Evolutionary conservation across 2,113 vertebrate genomes (phyloP).

Genomic region (Atrichornis clamosus): DNA sequence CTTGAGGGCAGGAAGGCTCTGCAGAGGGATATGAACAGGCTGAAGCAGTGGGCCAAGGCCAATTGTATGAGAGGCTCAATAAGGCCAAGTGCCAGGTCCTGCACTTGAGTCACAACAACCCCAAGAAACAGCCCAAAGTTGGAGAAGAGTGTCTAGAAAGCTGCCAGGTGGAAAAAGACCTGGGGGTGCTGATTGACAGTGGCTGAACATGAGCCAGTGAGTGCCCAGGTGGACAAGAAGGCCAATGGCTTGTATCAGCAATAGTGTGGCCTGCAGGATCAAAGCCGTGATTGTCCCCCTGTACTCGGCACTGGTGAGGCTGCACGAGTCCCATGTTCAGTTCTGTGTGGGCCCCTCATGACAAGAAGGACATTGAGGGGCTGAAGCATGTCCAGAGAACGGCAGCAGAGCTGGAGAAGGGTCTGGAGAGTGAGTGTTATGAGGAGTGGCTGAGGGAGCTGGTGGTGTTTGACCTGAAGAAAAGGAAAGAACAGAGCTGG

Average conservation of each 20-base stretch:
- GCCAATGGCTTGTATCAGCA: background rate
- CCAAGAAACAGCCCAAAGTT: too few species aligned
- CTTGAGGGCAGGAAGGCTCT: background rate
- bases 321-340: background rate
- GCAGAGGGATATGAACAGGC: background rate
- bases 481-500: background rate
- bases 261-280: background rate
- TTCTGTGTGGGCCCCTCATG: background rate
- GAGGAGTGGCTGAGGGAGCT: background rate
- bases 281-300: background rate
- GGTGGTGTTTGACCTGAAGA: background rate
- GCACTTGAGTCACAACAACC: background rate
- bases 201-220: background rate
- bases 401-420: background rate
- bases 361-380: background rate
- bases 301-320: background rate
- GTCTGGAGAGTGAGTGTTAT: background rate
- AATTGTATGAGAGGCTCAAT: background rate
- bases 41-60: background rate
- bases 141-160: background rate
- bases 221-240: background rate
- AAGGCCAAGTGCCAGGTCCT: background rate
- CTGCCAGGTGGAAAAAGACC: fast-evolving
- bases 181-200: fast-evolving
- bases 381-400: background rate